A percentile compares a stretch with the other conserved stretches of the same genome.
Conservation (phyloP, 1,140 invertebrate genomes). For the Philotrypesis tridentata region DNA sequence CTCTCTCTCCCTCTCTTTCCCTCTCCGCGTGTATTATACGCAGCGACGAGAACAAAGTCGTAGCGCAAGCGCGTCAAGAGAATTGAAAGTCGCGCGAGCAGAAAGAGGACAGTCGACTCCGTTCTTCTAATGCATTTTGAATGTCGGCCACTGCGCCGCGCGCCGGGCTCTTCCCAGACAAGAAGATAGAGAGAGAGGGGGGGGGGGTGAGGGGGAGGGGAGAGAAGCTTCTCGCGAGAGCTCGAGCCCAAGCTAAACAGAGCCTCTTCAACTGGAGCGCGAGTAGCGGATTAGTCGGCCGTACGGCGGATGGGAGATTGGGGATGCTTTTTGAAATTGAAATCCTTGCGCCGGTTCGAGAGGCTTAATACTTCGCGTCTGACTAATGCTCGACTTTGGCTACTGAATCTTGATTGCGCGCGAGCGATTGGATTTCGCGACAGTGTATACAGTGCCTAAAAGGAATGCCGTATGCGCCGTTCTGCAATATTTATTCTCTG, state of each 20-base stretch:
- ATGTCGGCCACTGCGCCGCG: too few species aligned
- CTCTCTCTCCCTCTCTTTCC: too few species aligned
- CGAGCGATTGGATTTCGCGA: too few species aligned
- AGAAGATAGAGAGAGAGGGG: background rate
- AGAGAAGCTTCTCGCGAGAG: background rate
- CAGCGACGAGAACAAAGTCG: background rate
- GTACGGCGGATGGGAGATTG: background rate
- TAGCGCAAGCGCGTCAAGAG: background rate
- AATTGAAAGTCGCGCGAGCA: background rate
- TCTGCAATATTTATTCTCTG: too few species aligned
- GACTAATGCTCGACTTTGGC: background rate
- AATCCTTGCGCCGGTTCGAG: background rate
- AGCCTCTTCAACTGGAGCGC: background rate
- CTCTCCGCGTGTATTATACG: too few species aligned
- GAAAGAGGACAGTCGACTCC: background rate
- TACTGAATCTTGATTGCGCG: background rate
- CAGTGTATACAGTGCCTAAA: too few species aligned
- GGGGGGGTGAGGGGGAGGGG: too few species aligned
- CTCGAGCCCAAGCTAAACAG: background rate
- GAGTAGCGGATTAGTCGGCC: background rate
- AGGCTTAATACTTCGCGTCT: background rate
- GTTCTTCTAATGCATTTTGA: constrained; percentile 4
- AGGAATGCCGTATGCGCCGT: too few species aligned
- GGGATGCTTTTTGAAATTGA: background rate
- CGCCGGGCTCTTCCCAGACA: background rate